Evolutionary conservation across 2,888 invertebrate species (phyloP).

Genomic region (Emesis castigata): DNA sequence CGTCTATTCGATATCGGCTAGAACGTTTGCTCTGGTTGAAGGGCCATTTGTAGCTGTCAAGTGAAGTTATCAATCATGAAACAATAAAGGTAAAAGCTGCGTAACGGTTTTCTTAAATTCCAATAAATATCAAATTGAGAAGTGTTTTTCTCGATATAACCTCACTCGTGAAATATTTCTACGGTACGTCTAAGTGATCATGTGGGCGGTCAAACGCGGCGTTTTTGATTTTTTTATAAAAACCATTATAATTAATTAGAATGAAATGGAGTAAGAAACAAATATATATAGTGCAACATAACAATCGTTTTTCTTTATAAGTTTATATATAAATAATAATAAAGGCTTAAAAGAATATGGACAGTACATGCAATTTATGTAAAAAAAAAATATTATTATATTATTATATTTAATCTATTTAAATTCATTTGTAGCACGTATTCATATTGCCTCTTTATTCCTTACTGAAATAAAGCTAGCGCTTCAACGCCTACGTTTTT

Average conservation of each 20-base stretch:
- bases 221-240: neutral
- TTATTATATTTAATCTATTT: too few relatives aligned
- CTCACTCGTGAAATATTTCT: neutral
- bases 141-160: conserved; percentile 19
- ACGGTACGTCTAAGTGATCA: neutral
- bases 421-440: too few relatives aligned
- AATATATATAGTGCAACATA: too few relatives aligned
- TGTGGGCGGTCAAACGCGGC: neutral
- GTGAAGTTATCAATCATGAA: conserved; percentile 63
- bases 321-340: too few relatives aligned
- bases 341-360: too few relatives aligned
- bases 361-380: too few relatives aligned
- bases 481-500: too few relatives aligned
- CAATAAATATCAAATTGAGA: conserved; percentile 53
- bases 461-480: too few relatives aligned
- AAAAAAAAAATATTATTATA: too few relatives aligned
- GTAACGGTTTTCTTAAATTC: conserved; percentile 47
- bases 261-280: neutral
- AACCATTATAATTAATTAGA: neutral
- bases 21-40: conserved; percentile 53
- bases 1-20: conserved; percentile 52
- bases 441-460: too few relatives aligned
- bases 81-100: conserved; percentile 62
- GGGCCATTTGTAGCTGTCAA: conserved; percentile 64
- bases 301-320: too few relatives aligned